phyloP scores from a whole-genome alignment of 1,140 invertebrate genomes.

The Ruditapes philippinarum region DNA sequence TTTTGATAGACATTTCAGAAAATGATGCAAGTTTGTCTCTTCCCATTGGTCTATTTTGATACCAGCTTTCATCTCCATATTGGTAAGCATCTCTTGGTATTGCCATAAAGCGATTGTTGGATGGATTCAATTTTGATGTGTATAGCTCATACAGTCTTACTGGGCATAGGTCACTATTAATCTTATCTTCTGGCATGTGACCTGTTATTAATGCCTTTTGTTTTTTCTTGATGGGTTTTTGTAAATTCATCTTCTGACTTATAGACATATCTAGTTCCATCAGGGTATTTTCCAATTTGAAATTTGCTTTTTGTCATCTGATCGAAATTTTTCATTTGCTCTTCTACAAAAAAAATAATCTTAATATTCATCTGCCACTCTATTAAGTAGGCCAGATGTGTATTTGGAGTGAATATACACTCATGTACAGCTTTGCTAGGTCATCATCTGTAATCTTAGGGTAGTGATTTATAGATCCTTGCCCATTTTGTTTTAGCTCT shows the following conservation, averaged over 20 bases:
- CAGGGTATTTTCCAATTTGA: not conserved
- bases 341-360: not conserved
- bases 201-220: not conserved
- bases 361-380: not conserved
- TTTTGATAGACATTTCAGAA: constrained; percentile 46
- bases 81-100: constrained; percentile 25
- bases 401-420: not conserved
- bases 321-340: not conserved
- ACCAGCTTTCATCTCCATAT: constrained; percentile 27
- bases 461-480: not conserved
- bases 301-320: not conserved
- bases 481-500: not conserved
- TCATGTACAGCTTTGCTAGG: not conserved
- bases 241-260: not conserved
- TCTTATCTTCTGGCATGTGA: not conserved
- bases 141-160: constrained; percentile 34
- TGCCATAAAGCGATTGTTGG: constrained; percentile 50
- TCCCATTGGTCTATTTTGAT: constrained; percentile 27
- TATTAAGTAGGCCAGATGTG: not conserved
- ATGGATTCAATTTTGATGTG: constrained; percentile 48
- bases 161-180: constrained; percentile 22
- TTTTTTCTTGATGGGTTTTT: not conserved
- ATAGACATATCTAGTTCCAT: not conserved
- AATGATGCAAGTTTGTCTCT: constrained; percentile 10
- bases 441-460: not conserved